phyloP scores from a whole-genome alignment of 1,140 invertebrate species.

The Drosophila mojavensis region DNA sequence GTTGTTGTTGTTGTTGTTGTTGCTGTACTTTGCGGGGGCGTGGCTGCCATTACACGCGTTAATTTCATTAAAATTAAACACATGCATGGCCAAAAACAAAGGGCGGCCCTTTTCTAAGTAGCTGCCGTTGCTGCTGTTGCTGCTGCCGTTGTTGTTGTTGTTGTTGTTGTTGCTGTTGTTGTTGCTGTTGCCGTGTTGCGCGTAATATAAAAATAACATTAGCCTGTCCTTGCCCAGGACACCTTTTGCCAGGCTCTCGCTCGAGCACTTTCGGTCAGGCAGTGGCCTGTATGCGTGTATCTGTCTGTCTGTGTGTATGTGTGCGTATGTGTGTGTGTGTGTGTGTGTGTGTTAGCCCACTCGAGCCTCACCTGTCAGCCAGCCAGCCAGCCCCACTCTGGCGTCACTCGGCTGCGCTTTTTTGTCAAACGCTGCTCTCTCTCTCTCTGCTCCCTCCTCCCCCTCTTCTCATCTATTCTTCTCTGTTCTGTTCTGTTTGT shows the following conservation, averaged over 20 bases:
- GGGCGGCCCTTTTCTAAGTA: conserved; percentile 46
- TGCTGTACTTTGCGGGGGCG: conserved; percentile 26
- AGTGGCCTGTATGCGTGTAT: conserved; percentile 11
- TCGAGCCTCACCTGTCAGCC: conserved; percentile 7
- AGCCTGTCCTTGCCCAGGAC: conserved; percentile 73
- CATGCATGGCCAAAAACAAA: conserved; percentile 78
- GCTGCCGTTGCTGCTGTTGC: conserved; percentile 13
- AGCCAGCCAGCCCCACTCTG: neutral
- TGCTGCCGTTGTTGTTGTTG: too few species aligned
- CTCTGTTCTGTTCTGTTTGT: conserved; percentile 27
- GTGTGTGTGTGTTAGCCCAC: conserved; percentile 27
- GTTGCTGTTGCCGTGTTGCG: conserved; percentile 44
- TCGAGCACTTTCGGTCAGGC: conserved; percentile 38
- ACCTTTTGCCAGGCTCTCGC: conserved; percentile 44
- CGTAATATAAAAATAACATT: conserved; percentile 81
- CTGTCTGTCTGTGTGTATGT: too few species aligned
- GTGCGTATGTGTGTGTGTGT: neutral
- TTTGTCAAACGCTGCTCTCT: conserved; percentile 56
- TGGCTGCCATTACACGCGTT: conserved; percentile 75
- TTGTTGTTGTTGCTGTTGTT: too few species aligned
- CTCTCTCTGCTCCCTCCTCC: neutral
- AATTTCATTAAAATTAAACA: conserved; percentile 83
- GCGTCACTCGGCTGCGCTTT: conserved; percentile 49
- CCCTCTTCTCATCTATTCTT: neutral
- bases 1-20: neutral